Conservation (phyloP, 1,140 invertebrate species). For the Araneus ventricosus region DNA sequence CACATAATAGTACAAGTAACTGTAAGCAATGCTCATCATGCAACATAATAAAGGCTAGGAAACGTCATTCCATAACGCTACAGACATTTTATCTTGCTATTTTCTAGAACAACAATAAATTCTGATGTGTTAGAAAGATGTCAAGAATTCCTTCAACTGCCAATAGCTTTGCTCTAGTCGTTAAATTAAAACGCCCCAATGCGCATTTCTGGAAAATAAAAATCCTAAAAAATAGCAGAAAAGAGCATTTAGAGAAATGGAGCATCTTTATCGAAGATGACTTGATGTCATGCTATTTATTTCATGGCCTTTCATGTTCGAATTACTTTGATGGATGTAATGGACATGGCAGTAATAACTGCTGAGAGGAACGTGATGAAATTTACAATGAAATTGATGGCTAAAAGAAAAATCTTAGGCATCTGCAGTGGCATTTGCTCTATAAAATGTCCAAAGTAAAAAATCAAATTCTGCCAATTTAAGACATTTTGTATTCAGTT, state of each 20-base stretch:
- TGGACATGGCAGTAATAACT: background rate
- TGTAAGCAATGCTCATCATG: too few relatives aligned
- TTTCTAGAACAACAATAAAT: background rate
- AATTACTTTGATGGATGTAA: conserved; percentile 10
- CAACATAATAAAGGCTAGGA: background rate
- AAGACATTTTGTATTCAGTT: too few relatives aligned
- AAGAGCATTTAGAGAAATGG: conserved; percentile 24
- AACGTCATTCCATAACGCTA: background rate
- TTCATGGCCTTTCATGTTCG: conserved; percentile 36
- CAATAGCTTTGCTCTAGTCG: background rate
- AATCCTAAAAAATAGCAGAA: background rate
- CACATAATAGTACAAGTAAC: too few relatives aligned
- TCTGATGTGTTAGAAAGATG: background rate
- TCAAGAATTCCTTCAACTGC: background rate
- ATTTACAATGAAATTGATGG: too few relatives aligned
- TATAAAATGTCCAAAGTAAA: too few relatives aligned
- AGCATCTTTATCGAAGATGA: conserved; percentile 16
- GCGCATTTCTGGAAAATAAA: background rate
- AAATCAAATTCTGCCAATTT: too few relatives aligned
- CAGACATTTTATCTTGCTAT: background rate
- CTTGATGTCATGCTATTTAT: conserved; percentile 21
- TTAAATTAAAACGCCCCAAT: conserved; percentile 32
- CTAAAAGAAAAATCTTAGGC: too few relatives aligned
- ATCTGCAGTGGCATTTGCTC: too few relatives aligned
- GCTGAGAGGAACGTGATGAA: background rate